Evolutionary conservation across 1,140 invertebrate species (phyloP).

Genomic region (Batillaria attramentaria): DNA sequence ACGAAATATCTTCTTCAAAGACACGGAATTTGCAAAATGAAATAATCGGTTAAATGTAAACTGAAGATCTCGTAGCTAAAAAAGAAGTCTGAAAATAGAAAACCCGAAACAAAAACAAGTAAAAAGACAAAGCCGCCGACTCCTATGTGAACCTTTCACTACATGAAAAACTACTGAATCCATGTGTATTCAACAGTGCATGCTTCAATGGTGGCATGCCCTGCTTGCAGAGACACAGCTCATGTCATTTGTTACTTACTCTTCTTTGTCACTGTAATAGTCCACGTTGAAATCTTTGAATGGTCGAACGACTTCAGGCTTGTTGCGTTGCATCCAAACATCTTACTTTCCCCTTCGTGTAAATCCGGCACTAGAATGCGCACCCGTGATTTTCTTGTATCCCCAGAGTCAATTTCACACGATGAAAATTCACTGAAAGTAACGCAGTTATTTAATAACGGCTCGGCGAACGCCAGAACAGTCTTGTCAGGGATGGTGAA

Average conservation of each 20-base stretch:
- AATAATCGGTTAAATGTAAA: too few species aligned
- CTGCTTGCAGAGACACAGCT: neutral
- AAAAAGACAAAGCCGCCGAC: too few species aligned
- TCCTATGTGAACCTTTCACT: neutral
- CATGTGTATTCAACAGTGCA: neutral
- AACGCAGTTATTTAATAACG: neutral
- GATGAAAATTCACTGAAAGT: constrained; percentile 21
- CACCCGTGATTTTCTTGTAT: neutral
- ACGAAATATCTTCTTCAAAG: too few species aligned
- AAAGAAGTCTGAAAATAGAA: too few species aligned
- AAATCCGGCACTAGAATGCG: constrained; percentile 16
- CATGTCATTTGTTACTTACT: too few species aligned
- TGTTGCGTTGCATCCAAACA: constrained; percentile 20
- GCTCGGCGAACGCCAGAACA: neutral
- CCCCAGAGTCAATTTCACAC: neutral
- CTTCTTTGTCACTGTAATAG: neutral
- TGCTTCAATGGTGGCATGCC: neutral
- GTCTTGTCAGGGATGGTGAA: neutral
- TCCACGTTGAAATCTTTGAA: neutral
- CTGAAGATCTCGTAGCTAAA: too few species aligned
- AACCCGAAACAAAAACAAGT: too few species aligned
- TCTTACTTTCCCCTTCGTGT: constrained; percentile 7
- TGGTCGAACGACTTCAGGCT: neutral
- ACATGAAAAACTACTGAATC: neutral
- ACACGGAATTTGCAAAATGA: too few species aligned